Base-by-base conservation (phyloP, 1,140 invertebrate genomes). In the Nephotettix cincticeps region DNA sequence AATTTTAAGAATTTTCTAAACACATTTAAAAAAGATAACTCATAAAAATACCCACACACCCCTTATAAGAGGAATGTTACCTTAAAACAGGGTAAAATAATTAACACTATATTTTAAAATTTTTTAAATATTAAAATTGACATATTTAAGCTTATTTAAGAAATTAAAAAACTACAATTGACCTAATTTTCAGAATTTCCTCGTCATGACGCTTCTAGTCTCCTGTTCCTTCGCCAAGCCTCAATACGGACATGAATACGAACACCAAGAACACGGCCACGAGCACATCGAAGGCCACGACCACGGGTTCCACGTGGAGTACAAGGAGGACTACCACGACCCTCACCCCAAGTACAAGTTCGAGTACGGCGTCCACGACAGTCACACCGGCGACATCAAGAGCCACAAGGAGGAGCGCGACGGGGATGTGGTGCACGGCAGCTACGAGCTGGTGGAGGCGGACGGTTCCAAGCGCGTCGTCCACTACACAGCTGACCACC, bases 351-450 rank as follows among this genome's bases (percentile, higher is more conserved):
- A 76, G 32, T 77, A 77, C 73, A 71, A 74, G 28, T 78, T 75
- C 73, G 72, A 75, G 45, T 78, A 78, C 71, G 64, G 56, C 32
- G 76, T 79, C 6, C 63, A 72, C 36, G 85, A 86, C 70, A 78
- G 80, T n/a, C 80, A 86, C 77, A 86, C 85, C 29, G 32, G 32
- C 32, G 86, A 87, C 76, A 81, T 85, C 71, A 86, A 87, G 77
- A 81, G 80, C 73, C 85, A 86, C 69, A 78, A 82, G 47, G 86
- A 86, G 76, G 79, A 81, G 25, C 77, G 84, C 13, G 80, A 84
- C 73, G 81, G 86, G 0, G 86, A 88, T 73, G 79, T 81, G 29
- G 85, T 86, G 17, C 47, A 54, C 47, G 47, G 47, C 47, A 54
- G 47, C 23, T 54, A 54, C 47, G 23, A 25, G n/a, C 32, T 86